Evolutionary conservation across 2,888 invertebrate species (phyloP).

Genomic region (Cetonia aurata): DNA sequence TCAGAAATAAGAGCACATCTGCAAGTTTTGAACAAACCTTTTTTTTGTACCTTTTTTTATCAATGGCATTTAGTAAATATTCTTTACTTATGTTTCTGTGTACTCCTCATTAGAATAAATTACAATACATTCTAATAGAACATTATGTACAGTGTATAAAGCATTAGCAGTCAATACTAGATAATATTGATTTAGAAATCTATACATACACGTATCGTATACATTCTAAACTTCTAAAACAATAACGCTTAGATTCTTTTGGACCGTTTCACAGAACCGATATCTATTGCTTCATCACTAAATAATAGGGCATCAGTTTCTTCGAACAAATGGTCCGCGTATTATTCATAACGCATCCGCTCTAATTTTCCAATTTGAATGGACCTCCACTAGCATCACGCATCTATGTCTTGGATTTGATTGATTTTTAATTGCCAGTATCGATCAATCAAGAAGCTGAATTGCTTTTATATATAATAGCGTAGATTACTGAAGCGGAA

Average conservation of each 20-base stretch:
- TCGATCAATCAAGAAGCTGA: conserved; percentile 1
- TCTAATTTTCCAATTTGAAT: conserved; percentile 2
- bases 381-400: neutral
- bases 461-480: conserved; percentile 2
- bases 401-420: conserved; percentile 4
- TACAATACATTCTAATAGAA: no score
- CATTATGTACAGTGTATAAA: no score
- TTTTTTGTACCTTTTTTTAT: no score
- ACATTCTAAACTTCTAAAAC: neutral
- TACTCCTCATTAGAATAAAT: no score
- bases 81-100: no score
- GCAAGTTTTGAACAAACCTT: no score
- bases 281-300: neutral
- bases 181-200: no score
- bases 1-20: no score
- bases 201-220: no score
- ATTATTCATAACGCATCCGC: neutral
- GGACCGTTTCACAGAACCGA: neutral
- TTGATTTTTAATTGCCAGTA: conserved; percentile 5
- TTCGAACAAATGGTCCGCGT: neutral
- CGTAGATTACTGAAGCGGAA: no score
- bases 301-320: conserved; percentile 8
- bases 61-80: no score
- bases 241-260: conserved; percentile 2
- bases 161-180: no score